phyloP scores from a whole-genome alignment of 2,888 invertebrate genomes.

The Bembecia ichneumoniformis region DNA sequence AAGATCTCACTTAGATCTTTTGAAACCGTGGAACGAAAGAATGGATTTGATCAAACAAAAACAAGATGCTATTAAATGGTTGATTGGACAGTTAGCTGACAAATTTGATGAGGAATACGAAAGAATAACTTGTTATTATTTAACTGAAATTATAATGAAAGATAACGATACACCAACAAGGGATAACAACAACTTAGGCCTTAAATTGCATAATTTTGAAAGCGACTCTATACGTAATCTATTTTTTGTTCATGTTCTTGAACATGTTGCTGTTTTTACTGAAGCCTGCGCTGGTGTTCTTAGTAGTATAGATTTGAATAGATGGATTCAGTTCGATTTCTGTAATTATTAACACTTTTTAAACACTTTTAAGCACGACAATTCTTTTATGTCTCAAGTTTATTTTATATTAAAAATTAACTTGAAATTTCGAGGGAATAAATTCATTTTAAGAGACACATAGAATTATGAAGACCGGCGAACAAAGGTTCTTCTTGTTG shows the following conservation, averaged over 20 bases:
- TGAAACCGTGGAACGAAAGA: constrained; percentile 52
- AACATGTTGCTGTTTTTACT: constrained; percentile 34
- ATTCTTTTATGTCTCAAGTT: too few species aligned
- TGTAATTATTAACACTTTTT: constrained; percentile 18
- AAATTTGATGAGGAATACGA: constrained; percentile 37
- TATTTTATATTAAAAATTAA: too few species aligned
- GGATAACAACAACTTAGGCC: background rate
- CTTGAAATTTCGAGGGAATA: too few species aligned
- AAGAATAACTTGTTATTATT: constrained; percentile 17
- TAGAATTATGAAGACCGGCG: too few species aligned
- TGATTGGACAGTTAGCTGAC: constrained; percentile 39
- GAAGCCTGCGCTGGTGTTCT: constrained; percentile 47
- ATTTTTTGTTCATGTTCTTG: constrained; percentile 40
- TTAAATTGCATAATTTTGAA: background rate
- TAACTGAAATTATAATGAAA: background rate
- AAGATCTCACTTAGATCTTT: constrained; percentile 31
- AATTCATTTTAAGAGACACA: too few species aligned
- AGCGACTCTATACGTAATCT: constrained; percentile 22
- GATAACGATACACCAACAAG: background rate
- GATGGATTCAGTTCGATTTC: constrained; percentile 59
- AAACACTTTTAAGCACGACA: too few species aligned
- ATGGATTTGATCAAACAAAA: constrained; percentile 38
- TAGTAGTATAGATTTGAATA: constrained; percentile 52
- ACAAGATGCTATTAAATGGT: constrained; percentile 30
- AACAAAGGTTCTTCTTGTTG: too few species aligned